These are phyloP conservation scores for Plecturocebus donacophilus DNA, from an alignment of 2,113 vertebrate species.

Conservation along the genomic window DNA sequence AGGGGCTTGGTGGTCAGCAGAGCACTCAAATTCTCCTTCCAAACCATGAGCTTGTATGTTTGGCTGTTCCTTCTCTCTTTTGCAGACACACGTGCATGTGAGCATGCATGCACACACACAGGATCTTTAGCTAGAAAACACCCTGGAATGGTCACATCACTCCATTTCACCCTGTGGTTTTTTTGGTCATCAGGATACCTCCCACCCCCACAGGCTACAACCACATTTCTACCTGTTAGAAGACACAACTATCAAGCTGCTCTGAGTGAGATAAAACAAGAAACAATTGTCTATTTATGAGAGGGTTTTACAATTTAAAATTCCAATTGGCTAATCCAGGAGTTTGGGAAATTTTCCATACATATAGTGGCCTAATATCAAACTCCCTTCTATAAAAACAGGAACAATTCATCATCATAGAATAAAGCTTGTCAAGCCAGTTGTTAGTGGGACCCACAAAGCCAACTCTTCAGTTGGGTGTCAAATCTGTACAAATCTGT, in stretches of 20 bases:
- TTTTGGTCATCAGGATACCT: not conserved
- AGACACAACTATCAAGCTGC: not conserved
- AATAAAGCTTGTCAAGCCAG: constrained; percentile 81
- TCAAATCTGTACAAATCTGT: constrained; percentile 80
- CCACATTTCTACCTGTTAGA: not conserved
- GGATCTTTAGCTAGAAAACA: not conserved
- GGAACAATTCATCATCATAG: constrained; percentile 51
- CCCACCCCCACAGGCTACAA: not conserved
- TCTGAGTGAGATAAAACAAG: not conserved
- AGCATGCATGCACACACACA: not conserved
- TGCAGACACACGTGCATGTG: not conserved
- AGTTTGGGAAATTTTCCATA: constrained; percentile 44
- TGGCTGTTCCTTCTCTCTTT: not conserved
- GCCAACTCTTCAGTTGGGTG: constrained; percentile 80
- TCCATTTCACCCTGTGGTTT: not conserved
- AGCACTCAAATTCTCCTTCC: not conserved
- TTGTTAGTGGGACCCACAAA: constrained; percentile 84
- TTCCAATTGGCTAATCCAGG: constrained; percentile 35
- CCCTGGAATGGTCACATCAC: not conserved
- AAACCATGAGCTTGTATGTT: not conserved
- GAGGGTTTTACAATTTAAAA: constrained; percentile 6
- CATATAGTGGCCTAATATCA: constrained; percentile 76
- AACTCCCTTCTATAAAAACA: constrained; percentile 72
- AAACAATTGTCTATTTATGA: not conserved
- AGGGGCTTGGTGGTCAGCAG: not conserved